Percentiles rank a stretch among this genome's conserved stretches.
These are phyloP conservation scores for Epizoanthus stellaris DNA, from an alignment of 92 coral and sea anemone species.

Conservation along the genomic window DNA sequence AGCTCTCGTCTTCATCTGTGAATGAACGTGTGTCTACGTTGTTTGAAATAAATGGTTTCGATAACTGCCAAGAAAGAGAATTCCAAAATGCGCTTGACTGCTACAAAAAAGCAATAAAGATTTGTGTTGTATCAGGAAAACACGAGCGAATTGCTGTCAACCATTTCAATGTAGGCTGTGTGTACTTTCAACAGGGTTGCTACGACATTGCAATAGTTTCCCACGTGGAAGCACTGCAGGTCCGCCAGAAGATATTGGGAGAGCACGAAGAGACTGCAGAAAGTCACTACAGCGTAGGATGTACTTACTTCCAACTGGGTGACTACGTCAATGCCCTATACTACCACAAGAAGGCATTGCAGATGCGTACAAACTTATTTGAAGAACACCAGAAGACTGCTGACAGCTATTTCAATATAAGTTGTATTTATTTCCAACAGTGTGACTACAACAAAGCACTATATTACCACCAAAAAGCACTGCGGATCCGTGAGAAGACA, in stretches of 20 bases:
- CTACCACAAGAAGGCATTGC: not conserved
- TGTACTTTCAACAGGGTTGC: not conserved
- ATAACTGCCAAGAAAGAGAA: not conserved
- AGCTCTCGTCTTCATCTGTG: too few species aligned
- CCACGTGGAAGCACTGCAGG: not conserved
- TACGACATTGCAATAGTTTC: not conserved
- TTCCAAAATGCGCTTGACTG: not conserved
- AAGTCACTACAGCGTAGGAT: not conserved
- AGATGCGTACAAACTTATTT: not conserved
- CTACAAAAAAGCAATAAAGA: not conserved
- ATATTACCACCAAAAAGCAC: not conserved
- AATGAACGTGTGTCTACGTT: too few species aligned
- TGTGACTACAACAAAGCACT: not conserved
- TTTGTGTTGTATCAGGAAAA: too few species aligned
- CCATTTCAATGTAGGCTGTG: not conserved
- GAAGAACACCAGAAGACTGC: not conserved
- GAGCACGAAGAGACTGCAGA: not conserved
- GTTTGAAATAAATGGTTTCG: too few species aligned
- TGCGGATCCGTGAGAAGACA: not conserved
- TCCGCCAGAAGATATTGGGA: not conserved
- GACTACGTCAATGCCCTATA: too few species aligned
- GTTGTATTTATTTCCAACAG: not conserved
- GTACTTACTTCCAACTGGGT: not conserved
- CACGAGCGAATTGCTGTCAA: too few species aligned
- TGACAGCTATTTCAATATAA: not conserved